A percentile compares a stretch with the other conserved stretches of the same genome.
These are phyloP conservation scores for Scaptomyza polygonia DNA, from an alignment of 2,888 invertebrate genomes.

Conservation along the genomic window DNA sequence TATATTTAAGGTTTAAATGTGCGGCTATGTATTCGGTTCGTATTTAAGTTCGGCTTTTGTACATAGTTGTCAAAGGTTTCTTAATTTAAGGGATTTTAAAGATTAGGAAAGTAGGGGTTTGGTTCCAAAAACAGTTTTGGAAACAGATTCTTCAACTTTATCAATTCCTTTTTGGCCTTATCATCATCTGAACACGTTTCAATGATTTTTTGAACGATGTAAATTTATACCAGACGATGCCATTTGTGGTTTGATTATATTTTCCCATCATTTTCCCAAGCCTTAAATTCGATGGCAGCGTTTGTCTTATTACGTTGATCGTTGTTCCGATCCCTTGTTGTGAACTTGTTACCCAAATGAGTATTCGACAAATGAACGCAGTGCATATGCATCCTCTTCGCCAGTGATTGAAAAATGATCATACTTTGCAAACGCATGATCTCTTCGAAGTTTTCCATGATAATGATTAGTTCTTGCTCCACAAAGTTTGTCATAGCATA, in stretches of 20 bases:
- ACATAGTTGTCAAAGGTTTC: no score
- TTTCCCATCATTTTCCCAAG: no score
- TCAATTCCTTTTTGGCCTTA: constrained; percentile 85
- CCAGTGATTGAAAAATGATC: constrained; percentile 88
- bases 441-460: constrained; percentile 86
- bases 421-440: constrained; percentile 86
- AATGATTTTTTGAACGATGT: constrained; percentile 87
- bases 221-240: constrained; percentile 89
- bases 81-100: no score
- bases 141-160: no score
- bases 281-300: no score
- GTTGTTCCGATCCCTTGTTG: constrained; percentile 88
- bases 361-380: constrained; percentile 89
- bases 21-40: no score
- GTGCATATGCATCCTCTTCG: constrained; percentile 87
- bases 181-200: constrained; percentile 87
- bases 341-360: constrained; percentile 89
- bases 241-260: constrained; percentile 86
- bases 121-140: no score
- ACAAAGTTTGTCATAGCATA: constrained; percentile 84
- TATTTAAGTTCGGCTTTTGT: no score
- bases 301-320: no score
- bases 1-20: no score
- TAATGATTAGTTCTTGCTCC: constrained; percentile 87
- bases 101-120: no score